These are phyloP conservation scores for Gerris lacustris DNA, from an alignment of 2,888 invertebrate species.

Conservation along the genomic window DNA sequence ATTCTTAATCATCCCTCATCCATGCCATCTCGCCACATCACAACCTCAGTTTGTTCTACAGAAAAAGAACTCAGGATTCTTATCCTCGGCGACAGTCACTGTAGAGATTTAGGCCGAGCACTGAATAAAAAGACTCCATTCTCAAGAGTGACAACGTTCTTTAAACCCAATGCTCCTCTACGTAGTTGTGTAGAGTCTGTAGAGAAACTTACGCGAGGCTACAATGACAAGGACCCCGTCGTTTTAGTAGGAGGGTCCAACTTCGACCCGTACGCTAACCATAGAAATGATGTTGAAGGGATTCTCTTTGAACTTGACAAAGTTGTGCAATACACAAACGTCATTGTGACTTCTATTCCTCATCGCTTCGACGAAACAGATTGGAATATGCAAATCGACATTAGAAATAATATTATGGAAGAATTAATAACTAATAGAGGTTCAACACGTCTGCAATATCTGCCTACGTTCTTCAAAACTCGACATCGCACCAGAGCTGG, in stretches of 20 bases:
- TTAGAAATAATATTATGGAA: neutral
- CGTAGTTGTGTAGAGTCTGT: neutral
- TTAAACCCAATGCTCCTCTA: neutral
- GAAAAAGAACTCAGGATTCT: neutral
- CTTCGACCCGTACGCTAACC: neutral
- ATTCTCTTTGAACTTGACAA: neutral
- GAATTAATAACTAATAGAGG: neutral
- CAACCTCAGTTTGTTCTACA: too few relatives aligned
- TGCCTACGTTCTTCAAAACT: neutral
- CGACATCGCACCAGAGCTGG: neutral
- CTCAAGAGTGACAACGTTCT: neutral
- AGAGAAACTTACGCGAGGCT: neutral
- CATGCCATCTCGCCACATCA: too few relatives aligned
- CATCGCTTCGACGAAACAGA: neutral
- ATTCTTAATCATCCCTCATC: too few relatives aligned
- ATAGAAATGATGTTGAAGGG: neutral
- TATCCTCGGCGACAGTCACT: neutral
- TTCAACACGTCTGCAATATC: neutral
- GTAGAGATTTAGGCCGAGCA: neutral
- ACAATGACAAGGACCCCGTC: neutral
- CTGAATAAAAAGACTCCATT: neutral
- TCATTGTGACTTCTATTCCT: neutral
- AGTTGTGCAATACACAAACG: neutral
- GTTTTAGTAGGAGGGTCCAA: neutral
- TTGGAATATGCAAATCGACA: neutral